Percentiles rank a stretch among this genome's conserved stretches.
Evolutionary conservation across 1,140 invertebrate genomes (phyloP).

Genomic region (Aphelenchoides fujianensis): DNA sequence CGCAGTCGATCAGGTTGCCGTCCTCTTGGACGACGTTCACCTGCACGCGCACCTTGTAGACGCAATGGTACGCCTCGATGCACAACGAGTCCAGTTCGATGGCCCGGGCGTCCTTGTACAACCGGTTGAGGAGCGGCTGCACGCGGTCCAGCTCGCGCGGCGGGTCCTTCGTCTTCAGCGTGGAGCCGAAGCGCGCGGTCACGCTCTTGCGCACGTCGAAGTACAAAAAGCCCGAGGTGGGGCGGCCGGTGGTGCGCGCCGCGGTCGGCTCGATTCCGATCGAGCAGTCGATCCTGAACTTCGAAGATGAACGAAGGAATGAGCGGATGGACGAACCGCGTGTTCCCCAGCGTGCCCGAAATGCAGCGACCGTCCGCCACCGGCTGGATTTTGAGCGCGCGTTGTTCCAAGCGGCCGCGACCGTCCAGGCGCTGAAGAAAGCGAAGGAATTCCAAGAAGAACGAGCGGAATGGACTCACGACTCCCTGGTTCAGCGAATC

Average conservation of each 20-base stretch:
- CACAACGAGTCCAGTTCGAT: slow-evolving; percentile 21
- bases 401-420: background rate
- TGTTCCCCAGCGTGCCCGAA: slow-evolving; percentile 11
- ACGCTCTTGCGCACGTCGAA: slow-evolving; percentile 18
- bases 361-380: slow-evolving; percentile 14
- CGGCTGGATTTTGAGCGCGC: slow-evolving; percentile 2
- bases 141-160: slow-evolving; percentile 15
- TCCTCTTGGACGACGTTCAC: slow-evolving; percentile 23
- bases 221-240: slow-evolving; percentile 22
- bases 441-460: background rate
- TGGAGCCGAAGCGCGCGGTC: background rate
- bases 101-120: slow-evolving; percentile 13
- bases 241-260: slow-evolving; percentile 14
- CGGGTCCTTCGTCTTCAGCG: slow-evolving; percentile 21
- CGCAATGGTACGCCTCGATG: slow-evolving; percentile 22
- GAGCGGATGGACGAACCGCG: slow-evolving; percentile 11
- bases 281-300: slow-evolving; percentile 7
- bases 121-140: slow-evolving; percentile 6
- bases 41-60: slow-evolving; percentile 23
- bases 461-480: background rate
- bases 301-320: slow-evolving; percentile 2
- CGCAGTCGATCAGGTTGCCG: slow-evolving; percentile 20
- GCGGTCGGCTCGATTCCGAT: slow-evolving; percentile 15
- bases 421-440: slow-evolving; percentile 14
- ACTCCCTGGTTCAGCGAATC: slow-evolving; percentile 4